Base-by-base conservation (phyloP, 1,140 invertebrate species). In the Gonioctena quinquepunctata region DNA sequence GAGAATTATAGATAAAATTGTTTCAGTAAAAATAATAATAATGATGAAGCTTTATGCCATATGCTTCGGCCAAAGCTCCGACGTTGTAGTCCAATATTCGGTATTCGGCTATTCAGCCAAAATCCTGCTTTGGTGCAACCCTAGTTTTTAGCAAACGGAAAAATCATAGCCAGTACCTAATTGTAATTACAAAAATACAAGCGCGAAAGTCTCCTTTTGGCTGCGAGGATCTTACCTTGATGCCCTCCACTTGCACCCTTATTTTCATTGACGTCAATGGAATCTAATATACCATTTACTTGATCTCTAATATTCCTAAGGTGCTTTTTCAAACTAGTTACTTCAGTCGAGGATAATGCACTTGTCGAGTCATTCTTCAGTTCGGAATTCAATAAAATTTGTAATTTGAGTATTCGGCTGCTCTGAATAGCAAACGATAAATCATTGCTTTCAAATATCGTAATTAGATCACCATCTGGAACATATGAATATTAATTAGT, bases 361-460 rank as follows among this genome's bases (percentile, higher is more conserved):
- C 62, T 66, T 28, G 68, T 68, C n/a, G 22, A 60, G 52, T 77
- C 70, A 61, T 62, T 67, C 69, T 78, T 81, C 69, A 57, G 76
- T 57, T 81, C 77, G 67, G 79, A 80, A 70, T 83, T 81, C 70
- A 86, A 80, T 81, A 91, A 85, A 64, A 92, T 85, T 70, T 88
- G 88, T 22, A 92, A 83, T 81, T 90, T 91, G 52, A 93, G 80
- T 72, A 91, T 88, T 49, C 90, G 84, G 76, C 88, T 90, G 73
- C 89, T 91, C 78, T 92, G 89, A 69, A 93, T 90, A 61, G 91
- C 91, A 86, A 91, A 91, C 8, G 88, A 87, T 50, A 93, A 81
- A 81, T 93, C 91, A 6, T 90, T 89, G 78, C 89, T 90, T 83
- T 93, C 91, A 84, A 90, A 89, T 68, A 93, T 92, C 28, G 91